Conservation (phyloP, 2,888 invertebrate genomes). For the Globia sparganii region DNA sequence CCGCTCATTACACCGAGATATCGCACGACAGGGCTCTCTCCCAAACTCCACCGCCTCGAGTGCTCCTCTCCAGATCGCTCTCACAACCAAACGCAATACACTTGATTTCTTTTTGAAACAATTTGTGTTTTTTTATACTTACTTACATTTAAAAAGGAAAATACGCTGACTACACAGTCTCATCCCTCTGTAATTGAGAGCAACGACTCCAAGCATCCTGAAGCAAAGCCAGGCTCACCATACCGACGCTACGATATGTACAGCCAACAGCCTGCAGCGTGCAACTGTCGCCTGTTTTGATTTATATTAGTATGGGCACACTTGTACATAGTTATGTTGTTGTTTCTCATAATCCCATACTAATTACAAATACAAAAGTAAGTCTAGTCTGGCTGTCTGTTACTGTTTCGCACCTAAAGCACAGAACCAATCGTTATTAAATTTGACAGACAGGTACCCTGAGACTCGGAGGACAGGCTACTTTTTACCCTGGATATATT, state of each 20-base stretch:
- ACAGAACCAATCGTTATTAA: not conserved
- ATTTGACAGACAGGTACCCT: not conserved
- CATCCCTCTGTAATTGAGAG: not conserved
- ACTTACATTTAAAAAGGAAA: not conserved
- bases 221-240: not conserved
- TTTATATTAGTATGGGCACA: not conserved
- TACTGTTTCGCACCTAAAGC: not conserved
- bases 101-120: slow-evolving; percentile 2
- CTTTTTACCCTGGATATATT: not conserved
- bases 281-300: not conserved
- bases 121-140: not conserved
- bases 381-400: not conserved
- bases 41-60: slow-evolving; percentile 13
- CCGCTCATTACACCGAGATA: slow-evolving; percentile 57
- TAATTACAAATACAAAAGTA: not conserved
- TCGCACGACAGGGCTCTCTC: slow-evolving; percentile 44
- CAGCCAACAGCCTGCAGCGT: not conserved
- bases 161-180: not conserved
- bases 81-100: slow-evolving; percentile 22
- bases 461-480: not conserved
- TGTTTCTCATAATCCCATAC: not conserved
- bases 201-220: not conserved
- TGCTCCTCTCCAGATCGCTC: slow-evolving; percentile 12
- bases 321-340: not conserved
- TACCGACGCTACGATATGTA: not conserved